Base-by-base conservation (phyloP, 2,113 vertebrate species). In the western clawed frog (Xenopus tropicalis) region DNA sequence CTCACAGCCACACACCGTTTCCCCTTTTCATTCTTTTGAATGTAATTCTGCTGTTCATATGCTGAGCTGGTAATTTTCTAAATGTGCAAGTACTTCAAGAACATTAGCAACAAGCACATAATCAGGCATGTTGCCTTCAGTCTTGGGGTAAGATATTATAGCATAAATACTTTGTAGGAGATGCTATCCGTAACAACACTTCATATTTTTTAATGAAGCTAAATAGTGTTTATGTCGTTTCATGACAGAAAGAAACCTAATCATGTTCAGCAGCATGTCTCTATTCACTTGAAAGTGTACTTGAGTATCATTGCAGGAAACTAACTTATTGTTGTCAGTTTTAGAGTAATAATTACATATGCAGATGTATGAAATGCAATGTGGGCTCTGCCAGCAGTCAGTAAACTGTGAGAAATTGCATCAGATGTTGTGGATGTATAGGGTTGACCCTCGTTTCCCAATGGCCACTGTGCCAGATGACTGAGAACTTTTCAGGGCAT, bases 101-200 rank as follows among this genome's bases (percentile, higher is more conserved):
- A 52, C 61, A 71, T 71, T 71, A 48, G 46, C 44, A 62, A 61
- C 44, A 51, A 43, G 17, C 57, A 62, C 69, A 29, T 52, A 52
- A 71, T 62, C 58, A 61, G 44, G n/a, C 13, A 19, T 19, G 16
- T 23, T 59, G 20, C 22, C 21, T 10, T 59, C 16, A 13, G 2
- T 59, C 54, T 57, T 57, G 54, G 22, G 46, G 3, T 59, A 13
- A 22, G 22, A 59, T 24, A 19, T 20, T 21, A 16, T 23, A 23
- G 57, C 14, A 14, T 59, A 24, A 59, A 59, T 19, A 16, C 64
- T 66, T 48, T 44, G 20, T 21, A 24, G 20, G 20, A 51, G 44
- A 22, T 51, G 64, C 9, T 66, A 51, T 66, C 12, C 17, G 23
- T 46, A 66, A 23, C n/a, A 51, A 10, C 23, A 59, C 21, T 24